Base-by-base conservation (phyloP, 1,140 invertebrate species). In the Drosophila sucinea region DNA sequence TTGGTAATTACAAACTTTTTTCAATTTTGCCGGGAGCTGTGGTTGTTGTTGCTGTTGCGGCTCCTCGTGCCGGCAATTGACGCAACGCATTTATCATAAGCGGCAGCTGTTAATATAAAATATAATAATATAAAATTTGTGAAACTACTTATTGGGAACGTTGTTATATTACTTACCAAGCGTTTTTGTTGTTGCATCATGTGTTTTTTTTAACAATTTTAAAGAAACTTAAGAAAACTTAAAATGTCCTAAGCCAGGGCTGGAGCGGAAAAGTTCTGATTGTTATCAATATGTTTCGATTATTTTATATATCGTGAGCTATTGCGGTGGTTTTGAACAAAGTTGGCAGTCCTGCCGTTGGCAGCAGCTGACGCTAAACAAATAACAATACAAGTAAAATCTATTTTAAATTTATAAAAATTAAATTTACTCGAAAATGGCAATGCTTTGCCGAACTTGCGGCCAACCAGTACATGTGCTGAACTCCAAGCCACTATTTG, bases 21-120 rank as follows among this genome's bases (percentile, higher is more conserved):
- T 91, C 90, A 83, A 91, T 79, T 83, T 90, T 91, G 84, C 81
- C 79, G 89, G 84, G 81, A 57, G 84, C 84, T 32, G 67, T 56
- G 1, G 77, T 55, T 27, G 84, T 78, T 40, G 84, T 70, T 33
- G 67, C 73, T 35, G 70, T 47, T 4, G 57, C 80, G 54, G 58
- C 85, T 54, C 70, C 70, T 47, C 84, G 84, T 84, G 80, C 71
- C 67, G 73, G 33, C 68, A 89, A 29, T 33, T 38, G 62, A 17
- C 65, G 57, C n/a, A 87, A 47, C 17, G 65, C 77, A 41, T 60
- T 73, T n/a, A 84, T 2, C 7, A 89, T 5, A 1, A 81, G 80
- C 23, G n/a, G 41, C n/a, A 87, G 30, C 84, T 87, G 6, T 7
- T 47, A 6, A 38, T 33, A 6, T 4, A 2, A 17, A 17, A 29